Percentiles rank a stretch among this genome's conserved stretches.
phyloP scores from a whole-genome alignment of 92 coral and sea anemone genomes.

The Siderastrea siderea region DNA sequence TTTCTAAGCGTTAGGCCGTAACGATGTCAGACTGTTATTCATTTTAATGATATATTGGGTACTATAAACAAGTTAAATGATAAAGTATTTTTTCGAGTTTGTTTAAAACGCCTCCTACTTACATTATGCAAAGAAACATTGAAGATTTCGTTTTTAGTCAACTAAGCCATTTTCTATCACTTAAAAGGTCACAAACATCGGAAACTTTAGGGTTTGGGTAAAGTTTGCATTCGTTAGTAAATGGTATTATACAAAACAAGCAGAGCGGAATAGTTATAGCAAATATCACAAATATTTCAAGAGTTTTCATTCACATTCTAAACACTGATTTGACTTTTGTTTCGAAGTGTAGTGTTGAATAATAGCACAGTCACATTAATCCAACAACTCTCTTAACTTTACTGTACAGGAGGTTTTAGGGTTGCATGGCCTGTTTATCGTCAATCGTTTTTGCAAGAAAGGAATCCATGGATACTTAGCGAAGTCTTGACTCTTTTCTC shows the following conservation, averaged over 20 bases:
- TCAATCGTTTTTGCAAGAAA: conserved; percentile 54
- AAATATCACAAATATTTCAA: not conserved
- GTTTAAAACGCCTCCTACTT: not conserved
- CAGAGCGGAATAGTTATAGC: too few species aligned
- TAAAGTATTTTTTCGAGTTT: conserved; percentile 10
- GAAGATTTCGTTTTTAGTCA: too few species aligned
- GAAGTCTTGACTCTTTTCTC: conserved; percentile 96
- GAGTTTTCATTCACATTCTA: not conserved
- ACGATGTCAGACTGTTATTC: not conserved
- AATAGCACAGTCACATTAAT: not conserved
- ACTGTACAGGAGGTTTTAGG: not conserved
- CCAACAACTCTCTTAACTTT: not conserved
- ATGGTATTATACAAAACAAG: too few species aligned
- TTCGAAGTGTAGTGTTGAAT: not conserved
- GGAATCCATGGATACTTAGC: conserved; percentile 82
- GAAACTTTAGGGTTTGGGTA: too few species aligned
- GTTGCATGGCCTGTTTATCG: too few species aligned
- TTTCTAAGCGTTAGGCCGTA: not conserved
- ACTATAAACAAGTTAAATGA: conserved; percentile 48
- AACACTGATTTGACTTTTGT: not conserved
- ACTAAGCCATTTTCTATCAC: too few species aligned
- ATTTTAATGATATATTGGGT: conserved; percentile 21
- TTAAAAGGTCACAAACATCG: too few species aligned
- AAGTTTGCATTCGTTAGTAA: too few species aligned
- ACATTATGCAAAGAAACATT: conserved; percentile 16